Evolutionary conservation across 2,797 vertebrate species (phyloP), one percentile per base, ranked within the genome.

Genomic region (Lithobates sylvaticus): DNA sequence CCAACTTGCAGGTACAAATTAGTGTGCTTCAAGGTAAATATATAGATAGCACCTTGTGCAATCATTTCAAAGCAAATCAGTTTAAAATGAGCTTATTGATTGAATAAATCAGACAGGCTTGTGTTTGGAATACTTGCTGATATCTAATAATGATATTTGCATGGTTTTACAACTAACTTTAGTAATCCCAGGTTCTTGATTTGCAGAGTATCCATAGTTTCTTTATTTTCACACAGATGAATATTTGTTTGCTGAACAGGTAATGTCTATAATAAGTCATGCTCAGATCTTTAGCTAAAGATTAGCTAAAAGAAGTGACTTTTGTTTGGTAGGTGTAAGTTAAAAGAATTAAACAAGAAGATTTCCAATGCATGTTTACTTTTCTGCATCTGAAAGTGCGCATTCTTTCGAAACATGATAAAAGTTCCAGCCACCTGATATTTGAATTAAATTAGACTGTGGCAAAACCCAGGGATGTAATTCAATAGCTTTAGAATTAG

Each of bases 401-500:
- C 54, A 23, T 61, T n/a, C 21, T 61, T 23, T 61, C 21, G 6
- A 61, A 61, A 23, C 54, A 61, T 9, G 54, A 61, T 61, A 23
- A 61, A 61, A 12, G 54, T 23, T 23, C 21, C 54, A 61, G 54
- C 54, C 54, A 61, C 54, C 54, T 61, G 68, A 54, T 34, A 71
- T 36, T 69, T 84, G 47, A 58, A 26, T 68, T 23, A 36, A 32
- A 27, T n/a, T 50, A 70, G 72, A 47, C 50, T 68, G 36, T 42
- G 7, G 61, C 67, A 64, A 44, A 84, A n/a, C 18, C 36, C 36
- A 15, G 64, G 32, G n/a, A 39, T 61, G 69, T 81, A 64, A 72
- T 70, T 32, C 42, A 77, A 77, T 29, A 70, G 65, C 15, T 32
- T 13, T 50, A 58, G 47, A 70, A 54, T 70, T 69, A 68, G 27